Percentiles rank a stretch among this genome's conserved stretches.
These are phyloP conservation scores for Machaerirhynchus nigripectus DNA, from an alignment of 2,113 vertebrate genomes.

Conservation along the genomic window DNA sequence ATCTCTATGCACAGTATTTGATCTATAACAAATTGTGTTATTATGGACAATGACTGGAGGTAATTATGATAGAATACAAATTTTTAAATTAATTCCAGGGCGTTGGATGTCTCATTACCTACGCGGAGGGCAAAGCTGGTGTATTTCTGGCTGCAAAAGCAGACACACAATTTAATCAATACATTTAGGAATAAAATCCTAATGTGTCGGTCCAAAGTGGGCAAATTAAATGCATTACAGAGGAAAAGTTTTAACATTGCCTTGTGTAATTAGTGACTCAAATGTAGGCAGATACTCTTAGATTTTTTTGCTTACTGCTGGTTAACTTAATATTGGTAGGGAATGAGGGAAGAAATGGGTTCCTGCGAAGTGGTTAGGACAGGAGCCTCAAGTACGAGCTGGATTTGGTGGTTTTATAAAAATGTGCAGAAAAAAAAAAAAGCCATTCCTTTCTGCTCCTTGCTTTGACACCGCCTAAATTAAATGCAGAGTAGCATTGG, in stretches of 20 bases:
- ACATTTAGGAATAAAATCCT: constrained; percentile 7
- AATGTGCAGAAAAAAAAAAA: neutral
- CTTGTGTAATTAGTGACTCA: constrained; percentile 16
- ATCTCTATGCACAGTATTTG: neutral
- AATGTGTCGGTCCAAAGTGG: constrained; percentile 2
- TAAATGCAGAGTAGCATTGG: constrained; percentile 40
- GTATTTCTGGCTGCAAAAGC: neutral
- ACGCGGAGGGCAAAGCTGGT: neutral
- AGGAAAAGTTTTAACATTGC: constrained; percentile 15
- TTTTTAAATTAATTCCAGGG: constrained; percentile 1
- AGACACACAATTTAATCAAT: neutral
- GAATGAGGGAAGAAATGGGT: neutral
- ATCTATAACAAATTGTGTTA: neutral
- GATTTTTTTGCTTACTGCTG: neutral
- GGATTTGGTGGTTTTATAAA: constrained; percentile 20
- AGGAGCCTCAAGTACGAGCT: neutral
- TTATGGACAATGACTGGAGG: neutral
- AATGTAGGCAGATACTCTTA: constrained; percentile 38
- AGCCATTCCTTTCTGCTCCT: constrained; percentile 28
- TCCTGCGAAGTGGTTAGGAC: neutral
- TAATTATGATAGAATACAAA: neutral
- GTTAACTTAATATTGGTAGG: neutral
- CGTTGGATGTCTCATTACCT: neutral
- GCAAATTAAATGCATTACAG: constrained; percentile 37
- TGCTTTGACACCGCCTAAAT: constrained; percentile 55